A percentile compares a stretch with the other conserved stretches of the same genome.
These are phyloP conservation scores for Umimayanthus kanabou DNA, from an alignment of 92 coral and sea anemone species.

Conservation along the genomic window DNA sequence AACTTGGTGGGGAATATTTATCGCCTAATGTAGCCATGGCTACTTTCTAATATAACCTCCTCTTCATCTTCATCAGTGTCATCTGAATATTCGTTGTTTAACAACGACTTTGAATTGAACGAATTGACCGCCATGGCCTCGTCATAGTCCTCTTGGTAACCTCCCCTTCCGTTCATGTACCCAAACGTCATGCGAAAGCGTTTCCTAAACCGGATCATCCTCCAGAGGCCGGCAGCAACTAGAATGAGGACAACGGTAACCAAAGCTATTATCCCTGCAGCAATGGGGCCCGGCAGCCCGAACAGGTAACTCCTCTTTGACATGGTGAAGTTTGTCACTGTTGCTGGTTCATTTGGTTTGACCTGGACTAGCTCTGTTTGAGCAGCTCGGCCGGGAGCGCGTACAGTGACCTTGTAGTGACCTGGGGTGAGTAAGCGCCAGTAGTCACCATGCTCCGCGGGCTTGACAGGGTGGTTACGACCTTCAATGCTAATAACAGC, in stretches of 20 bases:
- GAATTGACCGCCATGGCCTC: conserved; percentile 83
- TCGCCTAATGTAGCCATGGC: conserved; percentile 43
- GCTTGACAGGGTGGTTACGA: conserved; percentile 82
- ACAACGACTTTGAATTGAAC: conserved; percentile 93
- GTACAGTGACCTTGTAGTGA: conserved; percentile 73
- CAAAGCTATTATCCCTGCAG: conserved; percentile 64
- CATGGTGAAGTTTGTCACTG: conserved; percentile 68
- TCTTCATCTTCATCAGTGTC: conserved; percentile 98
- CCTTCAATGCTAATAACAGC: conserved; percentile 76
- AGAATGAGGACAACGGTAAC: conserved; percentile 64
- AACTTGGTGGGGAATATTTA: neutral
- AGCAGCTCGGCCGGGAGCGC: conserved; percentile 76
- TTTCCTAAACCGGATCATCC: conserved; percentile 64
- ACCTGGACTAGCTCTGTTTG: conserved; percentile 67
- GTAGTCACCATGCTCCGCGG: conserved; percentile 93
- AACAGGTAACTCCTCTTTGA: conserved; percentile 58
- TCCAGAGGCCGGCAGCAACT: conserved; percentile 77
- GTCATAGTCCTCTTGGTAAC: conserved; percentile 88
- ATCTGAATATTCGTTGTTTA: conserved; percentile 91
- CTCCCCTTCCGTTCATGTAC: conserved; percentile 61
- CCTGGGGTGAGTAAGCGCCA: conserved; percentile 96
- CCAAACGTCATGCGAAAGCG: conserved; percentile 66
- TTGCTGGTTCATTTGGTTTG: conserved; percentile 73
- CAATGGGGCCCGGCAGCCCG: conserved; percentile 74
- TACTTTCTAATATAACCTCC: conserved; percentile 76